A percentile compares a stretch with the other conserved stretches of the same genome.
Evolutionary conservation across 2,797 vertebrate genomes (phyloP).

Genomic region (Melanogrammus aeglefinus): DNA sequence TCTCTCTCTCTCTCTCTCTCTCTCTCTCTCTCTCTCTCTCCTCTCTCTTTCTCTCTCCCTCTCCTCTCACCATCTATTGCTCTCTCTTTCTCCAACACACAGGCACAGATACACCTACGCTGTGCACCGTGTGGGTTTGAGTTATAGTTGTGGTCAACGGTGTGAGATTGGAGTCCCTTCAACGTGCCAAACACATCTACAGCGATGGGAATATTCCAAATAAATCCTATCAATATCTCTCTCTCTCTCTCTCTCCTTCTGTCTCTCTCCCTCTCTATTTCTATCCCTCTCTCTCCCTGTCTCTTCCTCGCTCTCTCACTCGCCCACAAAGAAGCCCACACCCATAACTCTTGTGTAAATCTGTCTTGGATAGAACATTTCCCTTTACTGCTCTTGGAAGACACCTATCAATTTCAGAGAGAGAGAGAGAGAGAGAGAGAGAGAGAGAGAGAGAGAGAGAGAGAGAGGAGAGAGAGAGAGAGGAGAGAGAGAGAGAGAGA

Average conservation of each 20-base stretch:
- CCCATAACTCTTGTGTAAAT: conserved; percentile 43
- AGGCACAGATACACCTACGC: not conserved
- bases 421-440: conserved; percentile 18
- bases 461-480: conserved; percentile 28
- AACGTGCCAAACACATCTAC: conserved; percentile 45
- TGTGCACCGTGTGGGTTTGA: conserved; percentile 31
- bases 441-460: too few relatives aligned
- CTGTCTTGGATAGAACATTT: conserved; percentile 52
- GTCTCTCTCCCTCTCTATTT: not conserved
- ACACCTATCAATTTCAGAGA: conserved; percentile 59
- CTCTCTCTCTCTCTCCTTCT: too few relatives aligned
- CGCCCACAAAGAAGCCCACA: conserved; percentile 18
- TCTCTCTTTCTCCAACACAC: not conserved
- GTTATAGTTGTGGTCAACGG: conserved; percentile 61
- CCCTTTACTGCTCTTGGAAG: conserved; percentile 43
- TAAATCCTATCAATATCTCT: conserved; percentile 46
- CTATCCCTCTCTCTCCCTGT: too few relatives aligned
- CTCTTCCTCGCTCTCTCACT: not conserved
- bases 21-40: too few relatives aligned
- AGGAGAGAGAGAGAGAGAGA: conserved; percentile 16
- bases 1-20: not conserved
- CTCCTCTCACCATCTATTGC: not conserved
- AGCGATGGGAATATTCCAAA: conserved; percentile 61
- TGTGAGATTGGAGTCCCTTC: conserved; percentile 54
- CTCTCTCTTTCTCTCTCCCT: not conserved